Base-by-base conservation (phyloP, 2,888 invertebrate species). In the Nemoura dubitans region DNA sequence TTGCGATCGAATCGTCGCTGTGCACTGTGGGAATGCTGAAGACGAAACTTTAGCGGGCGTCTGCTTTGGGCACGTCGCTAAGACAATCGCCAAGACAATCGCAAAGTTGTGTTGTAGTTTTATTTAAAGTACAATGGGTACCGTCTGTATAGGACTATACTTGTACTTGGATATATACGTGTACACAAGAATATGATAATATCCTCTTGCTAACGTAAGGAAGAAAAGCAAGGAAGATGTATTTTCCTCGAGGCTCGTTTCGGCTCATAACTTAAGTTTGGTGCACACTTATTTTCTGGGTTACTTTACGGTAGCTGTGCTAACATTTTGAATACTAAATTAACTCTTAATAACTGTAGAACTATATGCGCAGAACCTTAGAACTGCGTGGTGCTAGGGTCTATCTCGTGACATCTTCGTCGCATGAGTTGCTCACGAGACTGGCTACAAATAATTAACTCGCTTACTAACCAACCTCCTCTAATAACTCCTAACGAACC, bases 391-490 rank as follows among this genome's bases (percentile, higher is more conserved):
- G 59, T n/a, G n/a, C n/a, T n/a, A n/a, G n/a, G n/a, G n/a, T 36
- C 10, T 3, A 10, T 21, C 14, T 59, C 14, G 59, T 59, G 59
- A 59, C 59, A 36, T 21, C 59, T 59, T 21, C 2, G 59, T 59
- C 59, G 59, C 59, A 59, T 21, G 16, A 21, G 6, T 14, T 10
- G 59, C 3, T 59, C 59, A 59, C 59, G 59, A 14, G 59, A 59
- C 14, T 59, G 59, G 59, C 59, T 59, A 59, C 21, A 59, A 10
- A 59, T 59, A 59, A 59, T 59, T 59, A 59, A 59, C 59, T 59
- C 59, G 59, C 59, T 59, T 59, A 59, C 59, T 59, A 59, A 59
- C 59, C 36, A 36, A 59, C 59, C 59, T 59, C 59, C 36, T n/a
- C n/a, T n/a, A n/a, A n/a, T n/a, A n/a, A n/a, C n/a, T n/a, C n/a